Conservation (phyloP, 2,797 vertebrate species). For the Ibycter americanus region DNA sequence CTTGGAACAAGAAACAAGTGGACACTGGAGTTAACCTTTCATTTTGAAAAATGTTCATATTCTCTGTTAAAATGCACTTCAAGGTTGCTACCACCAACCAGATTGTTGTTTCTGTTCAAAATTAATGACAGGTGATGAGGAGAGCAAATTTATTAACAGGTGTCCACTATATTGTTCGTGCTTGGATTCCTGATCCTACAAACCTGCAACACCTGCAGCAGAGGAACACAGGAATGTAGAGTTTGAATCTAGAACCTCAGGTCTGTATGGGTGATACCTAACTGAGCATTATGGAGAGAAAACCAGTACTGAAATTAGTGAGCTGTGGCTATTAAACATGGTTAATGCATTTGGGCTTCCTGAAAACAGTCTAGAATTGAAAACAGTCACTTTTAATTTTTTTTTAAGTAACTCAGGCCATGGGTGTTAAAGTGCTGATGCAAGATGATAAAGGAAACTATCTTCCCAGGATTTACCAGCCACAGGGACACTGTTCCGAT, state of each 20-base stretch:
- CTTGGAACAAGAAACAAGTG: neutral
- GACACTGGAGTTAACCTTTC: neutral
- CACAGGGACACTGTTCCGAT: neutral
- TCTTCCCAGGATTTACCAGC: neutral
- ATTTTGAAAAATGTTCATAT: neutral
- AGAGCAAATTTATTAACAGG: neutral
- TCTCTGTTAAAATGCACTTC: neutral
- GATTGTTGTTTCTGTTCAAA: neutral
- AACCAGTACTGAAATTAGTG: neutral
- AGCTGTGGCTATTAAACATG: neutral
- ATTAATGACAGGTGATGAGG: neutral
- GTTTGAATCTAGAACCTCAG: neutral
- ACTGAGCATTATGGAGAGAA: neutral
- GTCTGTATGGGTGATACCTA: neutral
- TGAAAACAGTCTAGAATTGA: neutral
- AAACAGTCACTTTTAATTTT: neutral
- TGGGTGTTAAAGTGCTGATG: neutral
- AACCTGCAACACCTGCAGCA: accelerated
- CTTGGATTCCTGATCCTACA: neutral
- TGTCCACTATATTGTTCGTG: neutral
- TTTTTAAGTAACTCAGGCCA: neutral
- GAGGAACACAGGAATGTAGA: neutral
- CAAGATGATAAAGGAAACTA: neutral
- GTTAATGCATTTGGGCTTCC: neutral
- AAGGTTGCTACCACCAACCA: neutral